These are phyloP conservation scores for Saguinus imperator DNA, from an alignment of 2,113 vertebrate genomes.

Conservation along the genomic window DNA sequence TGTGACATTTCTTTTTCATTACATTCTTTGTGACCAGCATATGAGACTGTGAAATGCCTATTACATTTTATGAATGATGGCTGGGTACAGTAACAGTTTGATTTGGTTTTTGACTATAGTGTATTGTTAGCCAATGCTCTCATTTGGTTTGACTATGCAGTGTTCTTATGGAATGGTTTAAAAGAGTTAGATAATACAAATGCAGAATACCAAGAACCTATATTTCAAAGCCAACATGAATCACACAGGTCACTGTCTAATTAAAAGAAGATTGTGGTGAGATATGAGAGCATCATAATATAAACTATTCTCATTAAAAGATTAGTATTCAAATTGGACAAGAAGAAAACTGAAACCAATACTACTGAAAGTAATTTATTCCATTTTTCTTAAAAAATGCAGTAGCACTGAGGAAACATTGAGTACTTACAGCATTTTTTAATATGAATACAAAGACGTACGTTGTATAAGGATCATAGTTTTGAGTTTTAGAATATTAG, in stretches of 20 bases:
- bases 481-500: conserved; percentile 23
- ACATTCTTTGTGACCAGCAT: conserved; percentile 58
- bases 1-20: conserved; percentile 75
- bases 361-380: not conserved
- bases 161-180: conserved; percentile 27
- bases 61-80: conserved; percentile 63
- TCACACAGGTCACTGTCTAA: conserved; percentile 28
- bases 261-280: conserved; percentile 32
- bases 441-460: not conserved
- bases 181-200: conserved; percentile 34
- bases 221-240: conserved; percentile 43
- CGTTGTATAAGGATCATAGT: not conserved
- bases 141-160: conserved; percentile 37
- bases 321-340: not conserved
- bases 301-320: conserved; percentile 31
- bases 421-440: not conserved
- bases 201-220: conserved; percentile 9
- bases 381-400: not conserved
- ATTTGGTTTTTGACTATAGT: not conserved
- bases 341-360: not conserved
- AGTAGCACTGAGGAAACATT: not conserved
- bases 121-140: conserved; percentile 15
- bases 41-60: conserved; percentile 52
- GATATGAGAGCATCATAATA: conserved; percentile 8
- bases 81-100: conserved; percentile 27